Evolutionary conservation across 2,113 vertebrate species (phyloP), one percentile per base, ranked within the genome.

Genomic region (Ctenomys sociabilis): DNA sequence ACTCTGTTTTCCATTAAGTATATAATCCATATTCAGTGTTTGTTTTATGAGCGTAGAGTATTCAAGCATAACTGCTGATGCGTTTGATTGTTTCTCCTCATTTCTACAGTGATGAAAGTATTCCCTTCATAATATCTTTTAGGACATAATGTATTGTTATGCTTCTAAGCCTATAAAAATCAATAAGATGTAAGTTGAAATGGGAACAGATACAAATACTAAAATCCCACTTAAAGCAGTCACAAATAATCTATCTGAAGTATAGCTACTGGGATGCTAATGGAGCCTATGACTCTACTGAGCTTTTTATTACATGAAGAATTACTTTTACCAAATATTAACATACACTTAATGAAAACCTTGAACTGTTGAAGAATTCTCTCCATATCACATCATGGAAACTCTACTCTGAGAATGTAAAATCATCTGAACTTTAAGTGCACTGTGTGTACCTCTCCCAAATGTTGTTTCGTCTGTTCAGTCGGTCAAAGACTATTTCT

Each of bases 81-180:
- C 26, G 63, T 73, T 96, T 75, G 43, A 78, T 63, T 95, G 45
- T 85, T 73, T 24, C 37, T 54, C 40, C n/a, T 91, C 57, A 95
- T 97, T 95, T 80, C 68, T 17, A 64, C n/a, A 95, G 82, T 92
- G 93, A 89, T 1, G 43, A 78, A 94, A 90, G 87, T 88, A 57
- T 32, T 96, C 84, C 49, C 64, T 97, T 97, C 81, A 88, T 35
- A 61, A 83, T 43, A 88, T 93, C 84, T 93, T 64, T 94, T 85
- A 95, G 11, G 54, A 93, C 19, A 80, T 49, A 97, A 45, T 49
- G 17, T 57, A 90, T 85, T 87, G 37, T 85, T 78, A 70, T 78
- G 37, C 30, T 96, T 91, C 77, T 54, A 88, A 93, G 92, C 88
- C n/a, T 73, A 94, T 96, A 95, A 95, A 96, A 96, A 96, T 96